Evolutionary conservation across 2,113 vertebrate genomes (phyloP).

Genomic region (Scomber scombrus): DNA sequence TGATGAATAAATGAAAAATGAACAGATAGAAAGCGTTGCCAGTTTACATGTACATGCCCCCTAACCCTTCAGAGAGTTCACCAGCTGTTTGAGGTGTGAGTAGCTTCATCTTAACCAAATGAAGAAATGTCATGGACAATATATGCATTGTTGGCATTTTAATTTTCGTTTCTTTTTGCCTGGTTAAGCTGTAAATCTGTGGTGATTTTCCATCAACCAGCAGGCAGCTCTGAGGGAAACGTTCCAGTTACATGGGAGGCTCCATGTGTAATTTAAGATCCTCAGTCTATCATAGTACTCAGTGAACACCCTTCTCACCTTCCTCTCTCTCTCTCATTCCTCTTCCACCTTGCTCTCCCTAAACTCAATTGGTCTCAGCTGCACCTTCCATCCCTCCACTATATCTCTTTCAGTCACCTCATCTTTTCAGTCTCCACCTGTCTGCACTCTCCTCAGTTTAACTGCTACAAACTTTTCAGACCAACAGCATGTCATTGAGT

Average conservation of each 20-base stretch:
- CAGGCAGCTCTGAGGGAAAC: background rate
- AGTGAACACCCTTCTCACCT: conserved; percentile 1
- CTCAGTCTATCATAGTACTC: background rate
- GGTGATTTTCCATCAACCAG: background rate
- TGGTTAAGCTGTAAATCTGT: conserved; percentile 22
- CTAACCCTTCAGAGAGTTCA: too few species aligned
- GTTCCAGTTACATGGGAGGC: conserved; percentile 2
- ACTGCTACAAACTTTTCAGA: background rate
- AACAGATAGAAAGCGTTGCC: too few species aligned
- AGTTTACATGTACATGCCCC: too few species aligned
- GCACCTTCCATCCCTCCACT: background rate
- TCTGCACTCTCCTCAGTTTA: background rate
- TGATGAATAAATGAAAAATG: too few species aligned
- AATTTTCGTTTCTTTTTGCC: background rate
- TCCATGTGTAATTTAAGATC: conserved; percentile 25
- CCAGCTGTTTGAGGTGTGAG: too few species aligned
- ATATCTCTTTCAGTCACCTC: background rate
- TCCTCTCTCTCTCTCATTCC: background rate
- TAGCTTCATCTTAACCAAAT: background rate
- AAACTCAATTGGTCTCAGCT: background rate
- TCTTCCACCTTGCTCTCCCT: background rate
- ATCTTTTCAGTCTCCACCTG: background rate
- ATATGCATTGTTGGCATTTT: background rate
- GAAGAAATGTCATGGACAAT: background rate
- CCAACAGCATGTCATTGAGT: background rate